These are phyloP conservation scores for Nemoura dubitans DNA, from an alignment of 2,888 invertebrate genomes.

Conservation along the genomic window DNA sequence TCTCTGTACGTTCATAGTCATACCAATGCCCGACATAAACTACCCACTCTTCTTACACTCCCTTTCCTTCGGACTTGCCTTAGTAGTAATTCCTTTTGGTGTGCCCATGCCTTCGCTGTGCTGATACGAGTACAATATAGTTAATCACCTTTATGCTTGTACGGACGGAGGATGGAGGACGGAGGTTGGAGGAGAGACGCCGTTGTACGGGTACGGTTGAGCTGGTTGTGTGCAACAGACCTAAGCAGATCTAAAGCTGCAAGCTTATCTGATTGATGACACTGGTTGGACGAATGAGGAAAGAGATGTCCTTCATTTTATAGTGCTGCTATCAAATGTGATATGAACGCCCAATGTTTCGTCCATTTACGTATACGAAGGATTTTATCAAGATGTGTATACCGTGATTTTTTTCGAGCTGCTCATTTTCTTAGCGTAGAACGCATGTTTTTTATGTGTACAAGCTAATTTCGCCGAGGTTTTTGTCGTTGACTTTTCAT, in stretches of 20 bases:
- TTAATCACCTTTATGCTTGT: conserved; percentile 33
- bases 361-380: neutral
- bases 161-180: too few relatives aligned
- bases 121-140: neutral
- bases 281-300: neutral
- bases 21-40: conserved; percentile 14
- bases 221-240: neutral
- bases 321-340: neutral
- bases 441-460: neutral
- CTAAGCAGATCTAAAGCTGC: neutral
- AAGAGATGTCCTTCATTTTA: neutral
- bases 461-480: neutral
- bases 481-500: neutral
- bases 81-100: conserved; percentile 1
- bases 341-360: neutral
- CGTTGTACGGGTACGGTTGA: too few relatives aligned
- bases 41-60: conserved; percentile 16
- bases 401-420: neutral
- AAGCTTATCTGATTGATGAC: neutral
- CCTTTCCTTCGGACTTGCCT: neutral
- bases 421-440: neutral
- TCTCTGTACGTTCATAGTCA: conserved; percentile 16
- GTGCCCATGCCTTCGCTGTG: neutral
- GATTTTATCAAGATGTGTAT: neutral
- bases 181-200: too few relatives aligned